Evolutionary conservation across 2,888 invertebrate species (phyloP), one percentile per base, ranked within the genome.

Genomic region (Synanthedon tipuliformis): DNA sequence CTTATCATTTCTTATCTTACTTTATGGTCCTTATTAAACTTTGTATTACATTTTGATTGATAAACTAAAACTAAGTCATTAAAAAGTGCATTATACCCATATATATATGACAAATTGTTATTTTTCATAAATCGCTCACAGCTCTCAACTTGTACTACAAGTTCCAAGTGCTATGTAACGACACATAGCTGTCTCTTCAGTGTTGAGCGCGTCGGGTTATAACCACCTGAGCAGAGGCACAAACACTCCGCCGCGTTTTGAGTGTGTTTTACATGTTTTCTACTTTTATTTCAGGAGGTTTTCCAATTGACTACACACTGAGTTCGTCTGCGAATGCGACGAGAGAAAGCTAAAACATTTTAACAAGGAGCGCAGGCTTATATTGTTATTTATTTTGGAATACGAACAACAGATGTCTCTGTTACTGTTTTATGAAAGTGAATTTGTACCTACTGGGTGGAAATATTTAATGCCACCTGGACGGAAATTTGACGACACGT

Each of bases 211-310:
- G 49, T 49, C 49, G 49, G 49, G 45, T 40, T 52, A 41, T 50
- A 50, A 54, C 50, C 56, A 51, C 56, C 55, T 55, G 52, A 54
- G 56, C 55, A 57, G 52, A 55, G 59, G 54, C 56, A 57, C 64
- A 60, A 62, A 63, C 64, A 65, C 64, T 62, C 63, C 64, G 63
- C 58, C 64, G 66, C 61, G 64, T 61, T 34, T 63, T 54, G 61
- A 66, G 69, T 65, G 57, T 58, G 66, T 66, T 68, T 62, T 61
- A 62, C 60, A 60, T 65, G 65, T 60, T 65, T 62, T 58, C 60
- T 59, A 57, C 58, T 56, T 54, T 15, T 40, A 51, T 50, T 16
- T 52, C 52, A 41, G 10, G 40, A 52, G 23, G 55, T 55, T 61
- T 53, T 57, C 59, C 61, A 59, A 51, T 57, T 56, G 52, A 12